Evolutionary conservation across 2,113 vertebrate species (phyloP).

Genomic region (Salvelinus alpinus): DNA sequence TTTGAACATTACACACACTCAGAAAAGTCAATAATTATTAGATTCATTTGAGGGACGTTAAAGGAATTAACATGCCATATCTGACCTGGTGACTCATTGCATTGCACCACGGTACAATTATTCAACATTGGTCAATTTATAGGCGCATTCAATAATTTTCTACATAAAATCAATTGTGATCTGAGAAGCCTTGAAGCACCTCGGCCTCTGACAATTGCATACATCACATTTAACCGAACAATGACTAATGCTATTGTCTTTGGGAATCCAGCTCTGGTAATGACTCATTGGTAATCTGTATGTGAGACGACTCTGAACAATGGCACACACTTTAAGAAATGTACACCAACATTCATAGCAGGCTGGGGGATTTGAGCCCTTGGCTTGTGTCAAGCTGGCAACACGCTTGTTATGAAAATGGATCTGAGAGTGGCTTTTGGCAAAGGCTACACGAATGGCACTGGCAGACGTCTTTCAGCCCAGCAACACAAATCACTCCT

Average conservation of each 20-base stretch:
- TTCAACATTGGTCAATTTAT: too few species aligned
- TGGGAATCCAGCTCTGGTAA: constrained; percentile 18
- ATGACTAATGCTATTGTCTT: not conserved
- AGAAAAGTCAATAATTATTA: too few species aligned
- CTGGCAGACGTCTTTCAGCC: constrained; percentile 37
- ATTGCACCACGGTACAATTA: too few species aligned
- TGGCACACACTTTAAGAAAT: constrained; percentile 35
- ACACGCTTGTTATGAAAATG: constrained; percentile 52
- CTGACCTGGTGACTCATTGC: too few species aligned
- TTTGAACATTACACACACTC: not conserved
- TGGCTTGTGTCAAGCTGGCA: constrained; percentile 39
- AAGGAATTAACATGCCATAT: too few species aligned
- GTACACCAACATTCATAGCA: constrained; percentile 44
- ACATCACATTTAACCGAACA: constrained; percentile 18
- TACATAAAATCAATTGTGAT: constrained; percentile 9
- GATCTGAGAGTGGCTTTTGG: constrained; percentile 56
- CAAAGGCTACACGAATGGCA: constrained; percentile 48
- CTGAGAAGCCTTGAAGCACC: not conserved
- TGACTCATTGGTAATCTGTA: constrained; percentile 44
- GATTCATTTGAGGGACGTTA: too few species aligned
- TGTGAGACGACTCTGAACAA: constrained; percentile 38
- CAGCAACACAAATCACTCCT: constrained; percentile 47
- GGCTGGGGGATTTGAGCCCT: constrained; percentile 50
- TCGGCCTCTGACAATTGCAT: not conserved
- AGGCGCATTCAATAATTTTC: too few species aligned